A percentile compares a stretch with the other conserved stretches of the same genome.
phyloP scores from a whole-genome alignment of 2,888 invertebrate species.

The Xylocampa areola region DNA sequence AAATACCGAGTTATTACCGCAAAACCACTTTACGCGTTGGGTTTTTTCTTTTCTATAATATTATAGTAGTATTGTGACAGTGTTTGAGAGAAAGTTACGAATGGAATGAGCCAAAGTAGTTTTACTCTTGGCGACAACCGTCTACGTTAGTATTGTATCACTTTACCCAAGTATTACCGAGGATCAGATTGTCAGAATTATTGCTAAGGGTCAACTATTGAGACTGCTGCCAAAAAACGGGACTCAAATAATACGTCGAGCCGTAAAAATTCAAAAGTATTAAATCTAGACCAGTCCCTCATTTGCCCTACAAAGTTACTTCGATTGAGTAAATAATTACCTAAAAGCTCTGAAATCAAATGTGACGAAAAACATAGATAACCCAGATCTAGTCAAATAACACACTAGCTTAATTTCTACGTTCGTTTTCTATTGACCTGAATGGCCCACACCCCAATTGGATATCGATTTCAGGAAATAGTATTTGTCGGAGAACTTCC shows the following conservation, averaged over 20 bases:
- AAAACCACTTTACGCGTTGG: slow-evolving; percentile 47
- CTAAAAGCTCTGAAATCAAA: neutral
- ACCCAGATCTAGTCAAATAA: slow-evolving; percentile 9
- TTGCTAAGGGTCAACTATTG: neutral
- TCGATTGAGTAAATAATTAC: neutral
- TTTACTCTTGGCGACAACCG: slow-evolving; percentile 20
- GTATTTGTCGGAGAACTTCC: slow-evolving; percentile 32
- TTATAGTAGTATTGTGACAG: slow-evolving; percentile 23
- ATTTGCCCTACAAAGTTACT: neutral
- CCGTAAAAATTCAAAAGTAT: slow-evolving; percentile 1
- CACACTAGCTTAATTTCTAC: slow-evolving; percentile 15
- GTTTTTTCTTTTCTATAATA: slow-evolving; percentile 35
- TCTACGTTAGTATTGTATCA: slow-evolving; percentile 9
- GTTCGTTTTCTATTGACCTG: slow-evolving; percentile 56
- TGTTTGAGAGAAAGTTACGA: slow-evolving; percentile 42
- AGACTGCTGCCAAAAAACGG: neutral
- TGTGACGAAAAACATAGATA: slow-evolving; percentile 3
- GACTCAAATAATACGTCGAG: too few relatives aligned
- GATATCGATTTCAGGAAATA: slow-evolving; percentile 50
- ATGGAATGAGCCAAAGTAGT: slow-evolving; percentile 6
- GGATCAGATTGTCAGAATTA: neutral
- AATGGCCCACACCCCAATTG: slow-evolving; percentile 53
- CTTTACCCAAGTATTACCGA: slow-evolving; percentile 6
- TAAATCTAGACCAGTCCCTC: neutral
- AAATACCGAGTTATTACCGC: slow-evolving; percentile 47